Conservation (phyloP, 2,113 vertebrate genomes). For the Xyliphius kryptos region DNA sequence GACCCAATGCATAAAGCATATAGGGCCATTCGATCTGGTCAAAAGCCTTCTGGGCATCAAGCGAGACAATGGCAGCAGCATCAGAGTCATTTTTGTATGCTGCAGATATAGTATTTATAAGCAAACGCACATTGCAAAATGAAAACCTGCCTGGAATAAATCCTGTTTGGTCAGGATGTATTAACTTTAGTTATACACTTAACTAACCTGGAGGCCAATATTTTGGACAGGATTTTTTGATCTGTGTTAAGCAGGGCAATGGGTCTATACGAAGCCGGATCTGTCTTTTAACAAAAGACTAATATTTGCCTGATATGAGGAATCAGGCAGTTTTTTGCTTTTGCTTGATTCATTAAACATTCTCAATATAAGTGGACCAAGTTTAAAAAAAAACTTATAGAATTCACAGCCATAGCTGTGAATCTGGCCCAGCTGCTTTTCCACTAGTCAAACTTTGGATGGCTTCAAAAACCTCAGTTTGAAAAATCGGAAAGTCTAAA, state of each 20-base stretch:
- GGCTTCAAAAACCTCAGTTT: too few relatives aligned
- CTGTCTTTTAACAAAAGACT: background rate
- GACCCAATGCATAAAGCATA: background rate
- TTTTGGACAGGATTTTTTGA: constrained; percentile 3
- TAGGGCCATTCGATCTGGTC: background rate
- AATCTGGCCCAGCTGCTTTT: background rate
- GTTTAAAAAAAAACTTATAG: background rate
- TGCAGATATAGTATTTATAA: background rate
- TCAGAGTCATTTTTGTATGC: background rate
- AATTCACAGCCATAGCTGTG: constrained; percentile 1
- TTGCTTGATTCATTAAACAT: constrained; percentile 1
- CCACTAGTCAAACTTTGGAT: too few relatives aligned
- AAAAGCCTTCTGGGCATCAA: constrained; percentile 6
- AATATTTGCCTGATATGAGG: background rate
- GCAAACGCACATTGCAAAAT: background rate
- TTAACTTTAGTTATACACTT: background rate
- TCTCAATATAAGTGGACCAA: background rate
- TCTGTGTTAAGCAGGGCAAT: background rate
- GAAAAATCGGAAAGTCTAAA: too few relatives aligned
- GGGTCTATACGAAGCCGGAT: background rate
- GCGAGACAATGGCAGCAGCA: background rate
- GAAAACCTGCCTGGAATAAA: constrained; percentile 2
- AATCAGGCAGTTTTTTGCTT: background rate
- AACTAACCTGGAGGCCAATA: background rate
- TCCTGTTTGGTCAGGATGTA: constrained; percentile 6